Conservation (phyloP, 2,113 vertebrate species). For the Cebidichthys violaceus region DNA sequence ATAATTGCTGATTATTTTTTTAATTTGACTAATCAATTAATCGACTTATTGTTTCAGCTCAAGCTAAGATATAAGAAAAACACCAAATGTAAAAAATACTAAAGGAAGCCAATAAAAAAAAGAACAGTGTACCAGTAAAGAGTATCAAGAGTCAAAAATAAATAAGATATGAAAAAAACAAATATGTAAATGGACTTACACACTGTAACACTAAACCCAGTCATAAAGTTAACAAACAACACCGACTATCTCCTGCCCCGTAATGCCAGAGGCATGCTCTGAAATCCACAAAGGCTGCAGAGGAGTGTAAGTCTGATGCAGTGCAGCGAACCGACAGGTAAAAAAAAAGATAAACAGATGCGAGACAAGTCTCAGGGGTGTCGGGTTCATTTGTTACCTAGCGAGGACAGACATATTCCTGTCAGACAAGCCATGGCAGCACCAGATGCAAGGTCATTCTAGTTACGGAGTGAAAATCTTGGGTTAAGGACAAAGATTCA, state of each 20-base stretch:
- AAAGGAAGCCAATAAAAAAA: background rate
- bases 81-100: background rate
- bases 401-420: slow-evolving; percentile 80
- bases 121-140: background rate
- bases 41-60: background rate
- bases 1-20: background rate
- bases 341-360: slow-evolving; percentile 84
- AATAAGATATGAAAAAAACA: background rate
- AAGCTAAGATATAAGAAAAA: background rate
- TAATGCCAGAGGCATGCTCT: slow-evolving; percentile 67
- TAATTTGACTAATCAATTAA: background rate
- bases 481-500: slow-evolving; percentile 79
- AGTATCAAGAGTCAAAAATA: background rate
- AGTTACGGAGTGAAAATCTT: slow-evolving; percentile 69
- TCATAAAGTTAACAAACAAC: slow-evolving; percentile 45
- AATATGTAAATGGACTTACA: background rate
- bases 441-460: slow-evolving; percentile 83
- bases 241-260: slow-evolving; percentile 34
- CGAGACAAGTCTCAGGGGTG: slow-evolving; percentile 78
- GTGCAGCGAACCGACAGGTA: slow-evolving; percentile 76
- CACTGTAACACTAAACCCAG: background rate
- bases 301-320: slow-evolving; percentile 77
- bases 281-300: slow-evolving; percentile 67
- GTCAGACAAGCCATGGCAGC: slow-evolving; percentile 74
- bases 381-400: slow-evolving; percentile 84